Percentiles rank a stretch among this genome's conserved stretches.
Evolutionary conservation across 35 echinoderm and acorn worm genomes (phyloP).

Genomic region (Eucidaris tribuloides): DNA sequence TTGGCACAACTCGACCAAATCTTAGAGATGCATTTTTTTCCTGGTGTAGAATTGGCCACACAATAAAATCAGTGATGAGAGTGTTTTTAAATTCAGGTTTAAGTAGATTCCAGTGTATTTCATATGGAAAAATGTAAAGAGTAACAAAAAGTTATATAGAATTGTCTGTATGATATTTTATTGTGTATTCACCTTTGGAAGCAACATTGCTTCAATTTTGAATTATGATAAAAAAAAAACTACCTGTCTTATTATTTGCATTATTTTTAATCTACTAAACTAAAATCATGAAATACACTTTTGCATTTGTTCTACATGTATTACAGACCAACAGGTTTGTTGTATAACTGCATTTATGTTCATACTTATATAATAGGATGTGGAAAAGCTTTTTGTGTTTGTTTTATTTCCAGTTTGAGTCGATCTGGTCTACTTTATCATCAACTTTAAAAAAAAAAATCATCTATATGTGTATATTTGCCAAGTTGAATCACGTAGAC

Average conservation of each 20-base stretch:
- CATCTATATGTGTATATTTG: conserved; percentile 30
- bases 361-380: conserved; percentile 24
- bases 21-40: conserved; percentile 20
- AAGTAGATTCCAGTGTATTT: conserved; percentile 26
- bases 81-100: conserved; percentile 23
- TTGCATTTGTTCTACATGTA: conserved; percentile 31
- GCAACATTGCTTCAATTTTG: conserved; percentile 13
- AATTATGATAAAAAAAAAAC: conserved; percentile 9
- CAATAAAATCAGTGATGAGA: conserved; percentile 15
- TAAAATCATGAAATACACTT: conserved; percentile 32
- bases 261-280: conserved; percentile 26
- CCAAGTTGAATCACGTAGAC: conserved; percentile 27
- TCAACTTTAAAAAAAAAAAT: conserved; percentile 35
- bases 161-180: conserved; percentile 39
- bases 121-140: conserved; percentile 4
- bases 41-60: conserved; percentile 11
- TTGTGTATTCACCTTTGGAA: conserved; percentile 32
- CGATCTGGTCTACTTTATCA: conserved; percentile 29
- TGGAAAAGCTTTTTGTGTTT: conserved; percentile 18
- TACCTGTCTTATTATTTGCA: conserved; percentile 37
- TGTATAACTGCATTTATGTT: conserved; percentile 29
- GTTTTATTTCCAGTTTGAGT: conserved; percentile 13
- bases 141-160: conserved; percentile 22
- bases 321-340: conserved; percentile 27
- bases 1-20: conserved; percentile 35